Evolutionary conservation across 2,888 invertebrate genomes (phyloP).

Genomic region (Nymphalis polychloros): DNA sequence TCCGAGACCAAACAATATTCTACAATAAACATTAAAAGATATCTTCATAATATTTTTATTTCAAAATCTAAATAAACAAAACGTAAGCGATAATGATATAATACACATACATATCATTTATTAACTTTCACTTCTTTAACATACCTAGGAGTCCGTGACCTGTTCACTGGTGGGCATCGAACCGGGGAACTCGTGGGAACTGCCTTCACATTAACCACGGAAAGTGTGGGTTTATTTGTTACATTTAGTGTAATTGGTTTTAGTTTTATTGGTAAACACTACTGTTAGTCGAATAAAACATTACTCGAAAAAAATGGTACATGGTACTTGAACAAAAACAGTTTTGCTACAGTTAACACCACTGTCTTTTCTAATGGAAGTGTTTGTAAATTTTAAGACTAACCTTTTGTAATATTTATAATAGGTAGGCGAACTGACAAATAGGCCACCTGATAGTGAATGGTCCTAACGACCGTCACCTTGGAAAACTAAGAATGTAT

Average conservation of each 20-base stretch:
- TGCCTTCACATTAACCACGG: conserved; percentile 26
- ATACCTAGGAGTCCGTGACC: conserved; percentile 46
- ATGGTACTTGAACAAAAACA: too few relatives aligned
- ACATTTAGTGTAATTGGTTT: conserved; percentile 11
- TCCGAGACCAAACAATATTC: too few relatives aligned
- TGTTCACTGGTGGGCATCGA: conserved; percentile 48
- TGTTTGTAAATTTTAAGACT: too few relatives aligned
- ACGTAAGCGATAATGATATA: conserved; percentile 4
- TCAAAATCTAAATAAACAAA: neutral
- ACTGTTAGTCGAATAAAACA: neutral
- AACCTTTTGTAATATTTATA: too few relatives aligned
- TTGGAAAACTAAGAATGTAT: too few relatives aligned
- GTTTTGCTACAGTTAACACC: too few relatives aligned
- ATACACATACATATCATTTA: conserved; percentile 21
- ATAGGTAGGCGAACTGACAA: too few relatives aligned
- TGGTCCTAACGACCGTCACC: too few relatives aligned
- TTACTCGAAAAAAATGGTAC: neutral
- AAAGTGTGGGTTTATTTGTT: conserved; percentile 17
- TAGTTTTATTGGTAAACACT: conserved; percentile 8
- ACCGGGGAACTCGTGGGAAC: conserved; percentile 52
- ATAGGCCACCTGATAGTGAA: too few relatives aligned
- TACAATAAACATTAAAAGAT: too few relatives aligned
- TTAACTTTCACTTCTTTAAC: conserved; percentile 40
- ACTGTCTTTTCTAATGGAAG: too few relatives aligned
- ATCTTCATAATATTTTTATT: too few relatives aligned